A percentile compares a stretch with the other conserved stretches of the same genome.
These are phyloP conservation scores for Tricholauxania praeusta DNA, from an alignment of 2,888 invertebrate genomes.

Conservation along the genomic window DNA sequence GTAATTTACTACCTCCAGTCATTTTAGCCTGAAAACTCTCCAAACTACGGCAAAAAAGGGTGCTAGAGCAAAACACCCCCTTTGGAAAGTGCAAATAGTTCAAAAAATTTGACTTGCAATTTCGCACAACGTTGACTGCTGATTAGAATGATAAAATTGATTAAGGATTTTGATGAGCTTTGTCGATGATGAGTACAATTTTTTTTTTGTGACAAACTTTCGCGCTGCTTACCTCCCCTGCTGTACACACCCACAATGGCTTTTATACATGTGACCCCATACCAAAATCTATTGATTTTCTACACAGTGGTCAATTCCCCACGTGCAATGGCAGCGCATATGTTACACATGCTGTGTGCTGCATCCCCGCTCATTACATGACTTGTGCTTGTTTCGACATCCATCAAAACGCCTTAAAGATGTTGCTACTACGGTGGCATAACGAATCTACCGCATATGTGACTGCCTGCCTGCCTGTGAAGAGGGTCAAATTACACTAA, in stretches of 20 bases:
- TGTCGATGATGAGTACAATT: not conserved
- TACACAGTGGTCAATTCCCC: conserved; percentile 17
- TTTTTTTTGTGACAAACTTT: conserved; percentile 3
- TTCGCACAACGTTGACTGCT: conserved; percentile 41
- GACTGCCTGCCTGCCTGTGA: not conserved
- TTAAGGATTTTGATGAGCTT: conserved; percentile 15
- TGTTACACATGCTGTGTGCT: conserved; percentile 27
- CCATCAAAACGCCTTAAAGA: conserved; percentile 57
- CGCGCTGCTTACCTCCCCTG: not conserved
- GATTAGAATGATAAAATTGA: conserved; percentile 32
- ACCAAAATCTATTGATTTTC: not conserved
- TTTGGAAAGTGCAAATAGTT: conserved; percentile 1
- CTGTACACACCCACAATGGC: too few species aligned
- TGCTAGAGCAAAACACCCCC: not conserved
- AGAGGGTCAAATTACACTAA: not conserved
- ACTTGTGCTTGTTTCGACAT: conserved; percentile 55
- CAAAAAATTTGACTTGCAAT: conserved; percentile 39
- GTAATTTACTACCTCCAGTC: not conserved
- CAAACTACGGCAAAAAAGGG: not conserved
- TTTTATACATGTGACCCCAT: not conserved
- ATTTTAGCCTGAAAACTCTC: not conserved
- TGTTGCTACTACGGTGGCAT: conserved; percentile 27
- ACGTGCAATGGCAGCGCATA: conserved; percentile 3
- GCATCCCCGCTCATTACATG: conserved; percentile 60
- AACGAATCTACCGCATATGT: not conserved